phyloP scores from a whole-genome alignment of 2,888 invertebrate species.

The Pyrgus malvae region DNA sequence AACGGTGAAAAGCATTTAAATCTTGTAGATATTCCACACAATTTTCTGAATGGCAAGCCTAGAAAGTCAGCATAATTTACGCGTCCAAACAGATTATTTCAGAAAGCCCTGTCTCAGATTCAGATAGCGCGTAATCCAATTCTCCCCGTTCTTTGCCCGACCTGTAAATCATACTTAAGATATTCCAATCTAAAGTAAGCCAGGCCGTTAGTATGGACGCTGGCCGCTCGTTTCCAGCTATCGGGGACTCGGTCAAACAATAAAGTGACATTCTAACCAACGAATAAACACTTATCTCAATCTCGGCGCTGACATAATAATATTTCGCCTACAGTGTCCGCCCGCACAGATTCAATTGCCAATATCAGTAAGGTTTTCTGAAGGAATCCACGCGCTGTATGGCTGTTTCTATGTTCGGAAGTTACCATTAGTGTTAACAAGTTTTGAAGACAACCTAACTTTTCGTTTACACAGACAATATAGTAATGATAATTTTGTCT shows the following conservation, averaged over 20 bases:
- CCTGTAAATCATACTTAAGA: slow-evolving; percentile 10
- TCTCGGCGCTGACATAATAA: slow-evolving; percentile 26
- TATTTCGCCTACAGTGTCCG: slow-evolving; percentile 23
- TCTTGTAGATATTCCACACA: too few relatives aligned
- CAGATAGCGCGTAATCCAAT: slow-evolving; percentile 6
- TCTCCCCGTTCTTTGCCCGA: background rate
- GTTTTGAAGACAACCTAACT: too few relatives aligned
- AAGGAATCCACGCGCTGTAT: background rate
- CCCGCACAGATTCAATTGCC: slow-evolving; percentile 19
- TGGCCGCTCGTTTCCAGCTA: background rate
- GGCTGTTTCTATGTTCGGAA: too few relatives aligned
- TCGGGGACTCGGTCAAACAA: slow-evolving; percentile 20
- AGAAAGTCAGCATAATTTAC: background rate
- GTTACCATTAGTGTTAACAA: too few relatives aligned
- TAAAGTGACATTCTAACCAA: slow-evolving; percentile 20
- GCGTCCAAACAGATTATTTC: background rate
- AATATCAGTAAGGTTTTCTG: slow-evolving; percentile 2
- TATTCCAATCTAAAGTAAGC: slow-evolving; percentile 13
- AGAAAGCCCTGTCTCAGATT: background rate
- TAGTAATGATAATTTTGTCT: too few relatives aligned
- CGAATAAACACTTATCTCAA: slow-evolving; percentile 15
- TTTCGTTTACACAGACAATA: too few relatives aligned
- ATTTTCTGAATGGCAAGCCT: too few relatives aligned
- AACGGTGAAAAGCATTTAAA: too few relatives aligned
- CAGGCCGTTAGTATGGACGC: slow-evolving; percentile 15